A percentile compares a stretch with the other conserved stretches of the same genome.
phyloP scores from a whole-genome alignment of 1,140 invertebrate genomes.

The Rhopalosiphum padi region DNA sequence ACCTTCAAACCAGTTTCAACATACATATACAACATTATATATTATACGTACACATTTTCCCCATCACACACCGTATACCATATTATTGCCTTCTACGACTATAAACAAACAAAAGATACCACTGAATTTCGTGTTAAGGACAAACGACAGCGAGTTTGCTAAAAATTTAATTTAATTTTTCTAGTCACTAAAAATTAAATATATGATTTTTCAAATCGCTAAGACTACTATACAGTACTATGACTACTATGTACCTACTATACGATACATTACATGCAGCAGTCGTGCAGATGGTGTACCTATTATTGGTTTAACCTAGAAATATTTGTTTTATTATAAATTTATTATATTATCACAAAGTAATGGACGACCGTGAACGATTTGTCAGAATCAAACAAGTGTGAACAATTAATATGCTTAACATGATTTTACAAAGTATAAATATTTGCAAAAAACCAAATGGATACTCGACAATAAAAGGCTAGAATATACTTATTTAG shows the following conservation, averaged over 20 bases:
- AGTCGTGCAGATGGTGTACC: not conserved
- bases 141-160: not conserved
- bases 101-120: slow-evolving; percentile 42
- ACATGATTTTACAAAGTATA: not conserved
- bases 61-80: not conserved
- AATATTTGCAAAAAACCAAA: not conserved
- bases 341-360: not conserved
- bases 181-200: not conserved
- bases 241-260: not conserved
- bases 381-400: not conserved
- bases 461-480: not conserved
- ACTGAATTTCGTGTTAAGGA: slow-evolving; percentile 34
- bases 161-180: slow-evolving; percentile 24
- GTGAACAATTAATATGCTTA: not conserved
- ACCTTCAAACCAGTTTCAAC: slow-evolving; percentile 49
- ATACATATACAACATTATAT: not conserved
- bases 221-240: not conserved
- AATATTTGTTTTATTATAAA: slow-evolving; percentile 4
- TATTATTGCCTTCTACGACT: slow-evolving; percentile 11
- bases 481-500: not conserved
- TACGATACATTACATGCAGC: not conserved
- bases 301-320: slow-evolving; percentile 32
- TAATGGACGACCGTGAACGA: not conserved
- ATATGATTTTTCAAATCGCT: not conserved
- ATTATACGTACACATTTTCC: not conserved